Evolutionary conservation across 2,888 invertebrate genomes (phyloP), one percentile per base, ranked within the genome.

Genomic region (Tholera decimalis): DNA sequence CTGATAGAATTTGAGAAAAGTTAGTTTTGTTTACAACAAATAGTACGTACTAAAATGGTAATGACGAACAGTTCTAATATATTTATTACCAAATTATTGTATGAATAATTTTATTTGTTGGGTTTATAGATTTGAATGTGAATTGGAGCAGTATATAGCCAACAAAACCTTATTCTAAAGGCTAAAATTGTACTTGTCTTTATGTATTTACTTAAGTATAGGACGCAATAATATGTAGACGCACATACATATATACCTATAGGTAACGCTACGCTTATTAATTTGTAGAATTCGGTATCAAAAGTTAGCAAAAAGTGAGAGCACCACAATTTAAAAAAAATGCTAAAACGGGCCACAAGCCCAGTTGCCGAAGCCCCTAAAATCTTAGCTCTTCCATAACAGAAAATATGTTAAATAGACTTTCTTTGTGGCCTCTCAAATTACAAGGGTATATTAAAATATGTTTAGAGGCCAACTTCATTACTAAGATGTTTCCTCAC

Each of bases 161-260:
- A n/a, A n/a, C n/a, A 3, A 20, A 64, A 13, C 20, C 8, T 30
- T 71, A 71, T n/a, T 37, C 35, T 70, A 9, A 20, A 26, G 24
- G 13, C 5, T 24, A 59, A 58, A 11, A 11, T 26, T n/a, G 18
- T 15, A 49, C 11, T 28, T 49, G 20, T n/a, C 7, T 47, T 13
- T 37, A 66, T 15, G 13, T 49, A 41, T 56, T 30, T 18, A 33
- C 26, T 35, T 61, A 6, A 22, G 6, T 35, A 47, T 35, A 28
- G 11, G 50, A 51, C 9, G 64, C 67, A 67, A 63, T 35, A 67
- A 51, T 43, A 30, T n/a, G 9, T 44, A 72, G 9, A 72, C 9
- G 41, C 61, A 35, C 22, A 9, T 37, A 63, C 3, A 26, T 2
- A 9, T 55, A 37, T 24, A 64, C 13, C 9, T 33, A 8, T 69